A percentile compares a stretch with the other conserved stretches of the same genome.
These are phyloP conservation scores for Porites cylindrica DNA, from an alignment of 92 coral and sea anemone species.

Conservation along the genomic window DNA sequence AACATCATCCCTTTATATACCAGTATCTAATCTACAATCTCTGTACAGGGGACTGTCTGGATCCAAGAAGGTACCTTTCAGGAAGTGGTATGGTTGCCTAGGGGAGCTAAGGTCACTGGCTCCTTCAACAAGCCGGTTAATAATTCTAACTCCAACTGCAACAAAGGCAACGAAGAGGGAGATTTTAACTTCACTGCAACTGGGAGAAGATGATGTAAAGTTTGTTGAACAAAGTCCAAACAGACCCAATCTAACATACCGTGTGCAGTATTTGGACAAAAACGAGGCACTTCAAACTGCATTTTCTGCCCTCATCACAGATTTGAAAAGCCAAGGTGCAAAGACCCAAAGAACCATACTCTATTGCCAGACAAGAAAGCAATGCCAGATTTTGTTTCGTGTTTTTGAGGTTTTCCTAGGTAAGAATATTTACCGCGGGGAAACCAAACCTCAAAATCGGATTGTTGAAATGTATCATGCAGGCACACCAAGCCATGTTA, in stretches of 20 bases:
- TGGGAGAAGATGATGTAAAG: constrained; percentile 52
- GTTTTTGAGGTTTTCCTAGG: constrained; percentile 73
- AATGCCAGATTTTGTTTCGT: constrained; percentile 71
- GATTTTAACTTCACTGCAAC: constrained; percentile 46
- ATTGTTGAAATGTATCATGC: constrained; percentile 89
- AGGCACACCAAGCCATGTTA: constrained; percentile 70
- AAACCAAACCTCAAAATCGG: constrained; percentile 49
- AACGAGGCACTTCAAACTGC: constrained; percentile 59
- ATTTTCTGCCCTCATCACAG: constrained; percentile 69
- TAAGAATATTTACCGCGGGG: constrained; percentile 50
- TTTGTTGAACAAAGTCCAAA: constrained; percentile 78
- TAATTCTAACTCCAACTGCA: constrained; percentile 70
- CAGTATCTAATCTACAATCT: background rate
- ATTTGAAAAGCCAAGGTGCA: constrained; percentile 44
- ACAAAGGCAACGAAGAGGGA: constrained; percentile 67
- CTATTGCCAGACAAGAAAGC: constrained; percentile 86
- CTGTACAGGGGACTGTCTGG: constrained; percentile 53
- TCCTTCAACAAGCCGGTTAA: constrained; percentile 34
- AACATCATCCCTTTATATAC: no score
- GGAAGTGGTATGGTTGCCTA: constrained; percentile 70
- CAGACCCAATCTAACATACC: constrained; percentile 55
- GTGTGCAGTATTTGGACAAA: constrained; percentile 69
- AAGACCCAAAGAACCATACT: constrained; percentile 74
- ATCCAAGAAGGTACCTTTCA: constrained; percentile 56
- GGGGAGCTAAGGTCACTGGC: constrained; percentile 71